Evolutionary conservation across 2,113 vertebrate genomes (phyloP).

Genomic region (Eublepharis macularius): DNA sequence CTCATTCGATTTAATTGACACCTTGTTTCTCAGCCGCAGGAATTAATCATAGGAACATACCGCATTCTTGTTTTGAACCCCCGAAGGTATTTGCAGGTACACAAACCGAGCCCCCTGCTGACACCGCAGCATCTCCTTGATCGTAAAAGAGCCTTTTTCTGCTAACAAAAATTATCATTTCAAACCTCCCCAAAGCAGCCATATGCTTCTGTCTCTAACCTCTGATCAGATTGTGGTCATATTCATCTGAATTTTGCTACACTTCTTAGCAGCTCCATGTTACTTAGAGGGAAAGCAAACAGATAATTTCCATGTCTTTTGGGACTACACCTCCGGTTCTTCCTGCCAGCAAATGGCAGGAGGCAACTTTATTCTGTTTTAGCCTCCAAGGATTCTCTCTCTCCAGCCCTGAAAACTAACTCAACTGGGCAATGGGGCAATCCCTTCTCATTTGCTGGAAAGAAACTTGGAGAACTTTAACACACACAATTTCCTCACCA

Average conservation of each 20-base stretch:
- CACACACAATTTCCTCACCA: background rate
- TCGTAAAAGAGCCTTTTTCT: background rate
- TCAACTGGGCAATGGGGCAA: background rate
- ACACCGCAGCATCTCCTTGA: constrained; percentile 22
- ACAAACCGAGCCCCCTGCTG: constrained; percentile 10
- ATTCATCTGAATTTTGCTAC: background rate
- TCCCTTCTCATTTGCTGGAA: constrained; percentile 23
- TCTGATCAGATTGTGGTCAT: constrained; percentile 24
- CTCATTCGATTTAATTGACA: constrained; percentile 12
- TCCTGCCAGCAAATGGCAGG: background rate
- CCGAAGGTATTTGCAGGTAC: background rate
- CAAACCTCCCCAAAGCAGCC: background rate
- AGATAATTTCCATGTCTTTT: background rate
- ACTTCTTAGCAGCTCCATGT: background rate
- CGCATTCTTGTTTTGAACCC: background rate
- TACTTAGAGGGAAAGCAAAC: constrained; percentile 28
- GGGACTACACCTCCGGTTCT: background rate
- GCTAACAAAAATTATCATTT: background rate
- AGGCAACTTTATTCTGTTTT: background rate
- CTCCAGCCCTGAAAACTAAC: background rate
- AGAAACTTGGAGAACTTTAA: background rate
- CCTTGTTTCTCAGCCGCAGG: background rate
- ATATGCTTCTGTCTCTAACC: background rate
- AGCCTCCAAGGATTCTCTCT: background rate
- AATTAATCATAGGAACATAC: background rate